These are phyloP conservation scores for Lasioglossum morio DNA, from an alignment of 2,888 invertebrate species.

Conservation along the genomic window DNA sequence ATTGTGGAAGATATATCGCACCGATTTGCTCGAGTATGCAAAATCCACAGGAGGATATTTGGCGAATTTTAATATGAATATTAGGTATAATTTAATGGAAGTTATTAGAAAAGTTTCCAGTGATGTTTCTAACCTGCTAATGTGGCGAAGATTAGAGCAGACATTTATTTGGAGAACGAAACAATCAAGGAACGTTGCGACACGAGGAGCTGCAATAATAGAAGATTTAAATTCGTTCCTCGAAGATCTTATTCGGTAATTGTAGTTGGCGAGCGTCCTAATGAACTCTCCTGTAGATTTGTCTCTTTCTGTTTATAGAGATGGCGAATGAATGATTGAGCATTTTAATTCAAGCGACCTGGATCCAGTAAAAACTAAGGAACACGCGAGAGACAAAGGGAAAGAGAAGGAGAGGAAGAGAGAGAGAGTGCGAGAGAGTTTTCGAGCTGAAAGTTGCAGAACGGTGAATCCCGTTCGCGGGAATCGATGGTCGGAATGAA, in stretches of 20 bases:
- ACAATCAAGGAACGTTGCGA: not conserved
- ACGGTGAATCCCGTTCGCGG: slow-evolving; percentile 5
- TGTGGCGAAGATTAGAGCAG: not conserved
- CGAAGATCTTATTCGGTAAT: not conserved
- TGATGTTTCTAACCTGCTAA: not conserved
- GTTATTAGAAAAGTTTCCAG: not conserved
- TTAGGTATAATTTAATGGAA: too few relatives aligned
- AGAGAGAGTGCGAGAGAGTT: not conserved
- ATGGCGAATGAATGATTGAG: not conserved
- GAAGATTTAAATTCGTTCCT: not conserved
- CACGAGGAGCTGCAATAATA: not conserved
- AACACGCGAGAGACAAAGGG: not conserved
- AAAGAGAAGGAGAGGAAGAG: not conserved
- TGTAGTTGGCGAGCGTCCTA: not conserved
- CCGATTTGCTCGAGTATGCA: not conserved
- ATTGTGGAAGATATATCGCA: not conserved
- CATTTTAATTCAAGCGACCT: not conserved
- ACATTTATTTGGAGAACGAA: too few relatives aligned
- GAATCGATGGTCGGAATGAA: slow-evolving; percentile 19
- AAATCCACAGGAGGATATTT: not conserved
- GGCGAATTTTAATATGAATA: not conserved
- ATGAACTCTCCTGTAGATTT: not conserved
- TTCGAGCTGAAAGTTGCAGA: not conserved
- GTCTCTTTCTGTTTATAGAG: not conserved
- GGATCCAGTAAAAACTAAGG: not conserved